Conservation (phyloP, 1,140 invertebrate species). For the Meloidogyne exigua region DNA sequence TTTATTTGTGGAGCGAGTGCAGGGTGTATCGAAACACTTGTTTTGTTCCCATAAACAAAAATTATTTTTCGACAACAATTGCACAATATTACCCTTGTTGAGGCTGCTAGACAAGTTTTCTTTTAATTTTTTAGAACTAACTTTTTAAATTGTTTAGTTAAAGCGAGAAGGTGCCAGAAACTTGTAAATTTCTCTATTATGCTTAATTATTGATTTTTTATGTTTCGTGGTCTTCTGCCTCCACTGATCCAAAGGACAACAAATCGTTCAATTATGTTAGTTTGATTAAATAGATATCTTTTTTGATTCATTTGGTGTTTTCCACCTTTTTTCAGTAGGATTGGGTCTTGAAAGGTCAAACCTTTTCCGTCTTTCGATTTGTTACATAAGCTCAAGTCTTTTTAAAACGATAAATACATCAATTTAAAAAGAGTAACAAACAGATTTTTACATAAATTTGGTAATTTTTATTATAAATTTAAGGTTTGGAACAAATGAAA, state of each 20-base stretch:
- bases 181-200: slow-evolving; percentile 72
- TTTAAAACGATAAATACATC: too few relatives aligned
- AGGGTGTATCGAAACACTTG: slow-evolving; percentile 61
- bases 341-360: too few relatives aligned
- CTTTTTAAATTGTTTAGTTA: slow-evolving; percentile 26
- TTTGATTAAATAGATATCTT: too few relatives aligned
- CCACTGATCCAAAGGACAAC: slow-evolving; percentile 89
- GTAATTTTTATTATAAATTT: neutral
- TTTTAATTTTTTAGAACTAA: neutral
- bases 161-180: slow-evolving; percentile 69
- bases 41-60: slow-evolving; percentile 94
- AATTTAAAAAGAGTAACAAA: too few relatives aligned
- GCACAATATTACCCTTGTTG: slow-evolving; percentile 64
- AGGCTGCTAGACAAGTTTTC: slow-evolving; percentile 65
- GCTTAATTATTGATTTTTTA: slow-evolving; percentile 76
- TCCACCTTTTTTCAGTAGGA: too few relatives aligned
- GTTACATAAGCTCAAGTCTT: too few relatives aligned
- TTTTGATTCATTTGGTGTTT: too few relatives aligned
- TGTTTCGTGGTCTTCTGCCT: slow-evolving; percentile 90
- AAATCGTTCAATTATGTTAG: slow-evolving; percentile 87
- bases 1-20: slow-evolving; percentile 25
- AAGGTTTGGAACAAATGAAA: slow-evolving; percentile 69
- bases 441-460: too few relatives aligned
- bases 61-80: slow-evolving; percentile 92
- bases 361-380: too few relatives aligned